Base-by-base conservation (phyloP, 2,888 invertebrate genomes). In the Ectropis crepuscularia region DNA sequence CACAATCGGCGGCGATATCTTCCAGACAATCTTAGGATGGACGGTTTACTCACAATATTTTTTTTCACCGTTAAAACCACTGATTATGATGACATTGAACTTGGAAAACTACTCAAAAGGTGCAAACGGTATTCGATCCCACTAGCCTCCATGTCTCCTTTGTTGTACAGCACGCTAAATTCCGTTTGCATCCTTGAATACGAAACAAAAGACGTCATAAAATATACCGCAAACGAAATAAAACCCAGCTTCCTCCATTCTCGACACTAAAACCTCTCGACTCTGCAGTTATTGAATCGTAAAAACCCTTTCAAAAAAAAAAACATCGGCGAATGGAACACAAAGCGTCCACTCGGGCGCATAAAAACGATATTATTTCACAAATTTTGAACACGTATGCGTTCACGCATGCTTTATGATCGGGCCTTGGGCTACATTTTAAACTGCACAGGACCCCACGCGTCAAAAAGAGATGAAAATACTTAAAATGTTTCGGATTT, bases 361-460 rank as follows among this genome's bases (percentile, higher is more conserved):
- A 60, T 51, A 67, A 61, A 63, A 64, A 58, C 55, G 48, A 43
- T 47, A 62, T 63, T 57, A 46, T 57, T 57, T 42, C 46, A 47
- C 51, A 55, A 57, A 43, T n/a, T 53, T 48, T 54, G 46, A 48
- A 12, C 2, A 16, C 16, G 11, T 39, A 45, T 54, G 59, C 54
- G 46, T 39, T 37, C 38, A 43, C 28, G 48, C 51, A n/a, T 46
- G 41, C 57, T 57, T 65, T 57, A 57, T 39, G 36, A 36, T 11
- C 38, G 38, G 39, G 36, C 55, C 55, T 60, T 53, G 55, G 38
- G 63, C 39, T 6, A 16, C 28, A 57, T 47, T 46, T 50, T 55
- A 38, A 43, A 54, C 36, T 43, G 57, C n/a, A n/a, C 36, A 12
- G 46, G 43, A 42, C 38, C 43, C 45, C 49, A 53, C 43, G 41